Evolutionary conservation across 2,888 invertebrate species (phyloP).

Genomic region (Sinohyriopsis cumingii): DNA sequence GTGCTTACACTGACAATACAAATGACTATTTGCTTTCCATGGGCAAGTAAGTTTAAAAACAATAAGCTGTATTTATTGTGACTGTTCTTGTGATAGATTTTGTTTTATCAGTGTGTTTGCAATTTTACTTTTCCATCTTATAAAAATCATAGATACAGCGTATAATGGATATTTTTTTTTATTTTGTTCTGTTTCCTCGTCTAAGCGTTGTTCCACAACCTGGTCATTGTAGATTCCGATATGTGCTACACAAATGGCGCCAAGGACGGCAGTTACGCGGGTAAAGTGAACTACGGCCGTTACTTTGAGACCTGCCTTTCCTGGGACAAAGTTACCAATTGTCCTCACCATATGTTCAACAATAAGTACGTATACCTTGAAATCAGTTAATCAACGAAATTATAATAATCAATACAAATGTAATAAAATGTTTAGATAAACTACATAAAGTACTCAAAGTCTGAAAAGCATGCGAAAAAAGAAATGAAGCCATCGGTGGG

Average conservation of each 20-base stretch:
- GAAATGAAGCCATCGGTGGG: background rate
- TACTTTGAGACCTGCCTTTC: slow-evolving; percentile 38
- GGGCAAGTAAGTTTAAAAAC: too few relatives aligned
- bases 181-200: background rate
- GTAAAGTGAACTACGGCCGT: slow-evolving; percentile 32
- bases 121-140: too few relatives aligned
- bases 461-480: background rate
- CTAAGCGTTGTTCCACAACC: background rate
- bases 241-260: slow-evolving; percentile 32
- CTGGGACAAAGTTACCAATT: slow-evolving; percentile 41
- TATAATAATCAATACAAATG: slow-evolving; percentile 7
- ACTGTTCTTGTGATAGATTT: too few relatives aligned
- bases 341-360: slow-evolving; percentile 29
- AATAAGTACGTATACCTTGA: background rate
- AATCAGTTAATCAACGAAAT: background rate
- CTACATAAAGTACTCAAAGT: background rate
- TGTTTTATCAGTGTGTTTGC: too few relatives aligned
- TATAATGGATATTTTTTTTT: slow-evolving; percentile 6
- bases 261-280: slow-evolving; percentile 40
- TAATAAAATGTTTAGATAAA: slow-evolving; percentile 1
- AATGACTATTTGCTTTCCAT: too few relatives aligned
- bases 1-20: too few relatives aligned
- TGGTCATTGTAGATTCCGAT: slow-evolving; percentile 25
- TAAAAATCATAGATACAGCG: too few relatives aligned
- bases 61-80: too few relatives aligned